A percentile compares a stretch with the other conserved stretches of the same genome.
phyloP scores from a whole-genome alignment of 1,140 invertebrate species.

The Drosophila sulfurigaster region DNA sequence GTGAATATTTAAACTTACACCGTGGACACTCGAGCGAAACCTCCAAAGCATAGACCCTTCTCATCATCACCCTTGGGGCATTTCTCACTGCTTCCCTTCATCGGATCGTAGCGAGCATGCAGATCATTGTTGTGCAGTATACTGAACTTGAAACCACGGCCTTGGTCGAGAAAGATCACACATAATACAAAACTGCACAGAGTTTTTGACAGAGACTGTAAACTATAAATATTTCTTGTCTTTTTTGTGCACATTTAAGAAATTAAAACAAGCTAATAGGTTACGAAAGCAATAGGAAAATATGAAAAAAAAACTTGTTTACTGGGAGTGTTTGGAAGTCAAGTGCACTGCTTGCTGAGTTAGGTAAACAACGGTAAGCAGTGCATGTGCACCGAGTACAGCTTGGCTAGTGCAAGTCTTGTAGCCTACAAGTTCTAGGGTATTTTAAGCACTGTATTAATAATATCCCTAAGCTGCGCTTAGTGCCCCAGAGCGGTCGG shows the following conservation, averaged over 20 bases:
- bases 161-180: not conserved
- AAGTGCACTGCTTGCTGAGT: not conserved
- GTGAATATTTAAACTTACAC: constrained; percentile 81
- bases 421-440: not conserved
- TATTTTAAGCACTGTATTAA: no score
- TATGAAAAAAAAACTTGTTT: not conserved
- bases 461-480: no score
- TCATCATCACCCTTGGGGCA: constrained; percentile 86
- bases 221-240: not conserved
- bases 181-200: constrained; percentile 1
- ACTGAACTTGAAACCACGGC: constrained; percentile 84
- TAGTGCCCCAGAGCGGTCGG: no score
- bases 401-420: not conserved
- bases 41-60: constrained; percentile 90
- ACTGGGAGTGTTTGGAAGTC: not conserved
- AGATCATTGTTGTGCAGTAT: constrained; percentile 96
- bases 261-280: not conserved
- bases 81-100: constrained; percentile 87
- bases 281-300: not conserved
- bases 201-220: not conserved
- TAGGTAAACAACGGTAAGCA: not conserved
- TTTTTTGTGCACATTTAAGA: not conserved
- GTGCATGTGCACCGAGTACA: not conserved
- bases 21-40: constrained; percentile 90
- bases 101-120: constrained; percentile 93